These are phyloP conservation scores for Zygogramma bicolorata DNA, from an alignment of 2,888 invertebrate species.

Conservation along the genomic window DNA sequence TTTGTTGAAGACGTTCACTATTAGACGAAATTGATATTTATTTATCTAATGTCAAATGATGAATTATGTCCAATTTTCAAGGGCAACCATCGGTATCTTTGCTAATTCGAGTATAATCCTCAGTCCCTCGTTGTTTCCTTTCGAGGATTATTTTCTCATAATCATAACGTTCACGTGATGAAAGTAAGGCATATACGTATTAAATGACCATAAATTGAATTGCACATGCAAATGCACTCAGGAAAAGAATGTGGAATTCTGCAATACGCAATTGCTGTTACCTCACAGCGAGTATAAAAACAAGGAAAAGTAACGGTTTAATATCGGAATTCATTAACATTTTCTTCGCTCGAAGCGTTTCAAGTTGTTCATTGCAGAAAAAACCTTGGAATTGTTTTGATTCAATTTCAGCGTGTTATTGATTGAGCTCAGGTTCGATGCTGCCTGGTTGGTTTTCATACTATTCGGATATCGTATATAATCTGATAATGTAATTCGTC, in stretches of 20 bases:
- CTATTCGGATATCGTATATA: neutral
- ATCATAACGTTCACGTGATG: neutral
- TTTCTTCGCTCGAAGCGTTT: neutral
- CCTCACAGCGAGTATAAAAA: constrained; percentile 4
- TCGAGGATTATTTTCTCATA: neutral
- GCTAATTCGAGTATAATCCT: no score
- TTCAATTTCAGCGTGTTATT: neutral
- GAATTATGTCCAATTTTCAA: no score
- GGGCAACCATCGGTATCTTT: no score
- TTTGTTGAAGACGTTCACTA: no score
- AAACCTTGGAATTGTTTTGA: constrained; percentile 11
- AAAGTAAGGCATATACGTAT: neutral
- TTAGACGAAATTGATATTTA: no score
- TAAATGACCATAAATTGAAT: neutral
- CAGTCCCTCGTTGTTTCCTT: neutral
- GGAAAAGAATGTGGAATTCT: constrained; percentile 9
- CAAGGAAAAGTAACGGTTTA: constrained; percentile 9
- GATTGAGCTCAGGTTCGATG: neutral
- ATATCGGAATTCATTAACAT: constrained; percentile 6
- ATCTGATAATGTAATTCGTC: neutral
- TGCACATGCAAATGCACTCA: neutral
- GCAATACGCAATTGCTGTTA: constrained; percentile 9
- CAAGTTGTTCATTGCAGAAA: constrained; percentile 5
- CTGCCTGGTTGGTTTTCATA: neutral
- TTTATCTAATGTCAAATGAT: no score